Conservation (phyloP, 2,797 vertebrate genomes). For the Sylvia borin region DNA sequence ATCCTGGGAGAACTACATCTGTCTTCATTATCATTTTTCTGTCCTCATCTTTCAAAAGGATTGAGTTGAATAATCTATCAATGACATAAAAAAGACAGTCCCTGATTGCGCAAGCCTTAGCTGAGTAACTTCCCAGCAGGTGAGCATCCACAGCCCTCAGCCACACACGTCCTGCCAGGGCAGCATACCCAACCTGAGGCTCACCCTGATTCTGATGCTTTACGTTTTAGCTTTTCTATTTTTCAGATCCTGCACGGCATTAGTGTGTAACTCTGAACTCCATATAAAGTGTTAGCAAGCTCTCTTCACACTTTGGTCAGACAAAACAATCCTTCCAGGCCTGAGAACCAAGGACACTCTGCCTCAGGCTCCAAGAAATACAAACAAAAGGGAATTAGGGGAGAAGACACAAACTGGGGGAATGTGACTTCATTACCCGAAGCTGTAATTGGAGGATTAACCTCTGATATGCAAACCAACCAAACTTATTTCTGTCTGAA, state of each 20-base stretch:
- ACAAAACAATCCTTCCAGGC: neutral
- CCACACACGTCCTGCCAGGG: neutral
- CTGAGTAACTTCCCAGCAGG: neutral
- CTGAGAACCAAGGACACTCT: neutral
- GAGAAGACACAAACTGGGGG: neutral
- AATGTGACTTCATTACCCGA: neutral
- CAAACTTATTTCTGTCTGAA: neutral
- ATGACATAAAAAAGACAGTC: neutral
- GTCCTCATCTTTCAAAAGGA: neutral
- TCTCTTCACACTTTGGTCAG: neutral
- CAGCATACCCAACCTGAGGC: neutral
- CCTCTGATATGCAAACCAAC: neutral
- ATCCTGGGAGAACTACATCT: neutral
- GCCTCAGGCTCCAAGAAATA: neutral
- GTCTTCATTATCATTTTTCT: constrained; percentile 17
- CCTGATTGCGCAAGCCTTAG: neutral
- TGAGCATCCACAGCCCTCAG: neutral
- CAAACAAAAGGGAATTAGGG: neutral
- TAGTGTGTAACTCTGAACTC: neutral
- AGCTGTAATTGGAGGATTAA: neutral
- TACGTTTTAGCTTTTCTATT: neutral
- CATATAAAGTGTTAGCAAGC: fast-evolving
- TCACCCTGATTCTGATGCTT: neutral
- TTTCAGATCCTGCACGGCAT: neutral
- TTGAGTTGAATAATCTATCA: neutral